A percentile compares a stretch with the other conserved stretches of the same genome.
phyloP scores from a whole-genome alignment of 1,140 invertebrate species.

The Ostrea denselamellosa region DNA sequence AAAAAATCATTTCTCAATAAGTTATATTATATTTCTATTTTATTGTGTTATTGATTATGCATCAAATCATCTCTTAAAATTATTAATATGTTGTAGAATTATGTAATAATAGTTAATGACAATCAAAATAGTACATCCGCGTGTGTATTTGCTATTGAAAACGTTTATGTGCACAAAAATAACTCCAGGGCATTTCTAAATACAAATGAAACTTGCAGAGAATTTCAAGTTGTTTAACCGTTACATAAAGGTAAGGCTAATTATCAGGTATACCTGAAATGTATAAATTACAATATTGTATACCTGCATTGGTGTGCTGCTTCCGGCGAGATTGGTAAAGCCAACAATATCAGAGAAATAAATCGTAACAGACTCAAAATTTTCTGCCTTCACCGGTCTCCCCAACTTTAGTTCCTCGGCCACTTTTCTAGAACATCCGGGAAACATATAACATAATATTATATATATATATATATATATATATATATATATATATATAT shows the following conservation, averaged over 20 bases:
- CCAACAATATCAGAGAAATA: conserved; percentile 92
- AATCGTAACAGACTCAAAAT: conserved; percentile 69
- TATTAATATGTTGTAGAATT: background rate
- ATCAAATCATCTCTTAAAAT: background rate
- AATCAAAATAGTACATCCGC: no score
- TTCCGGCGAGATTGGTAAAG: conserved; percentile 87
- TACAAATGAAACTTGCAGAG: no score
- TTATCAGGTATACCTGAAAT: no score
- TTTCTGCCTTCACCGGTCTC: conserved; percentile 66
- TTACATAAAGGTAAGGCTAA: no score
- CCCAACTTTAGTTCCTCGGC: conserved; percentile 72
- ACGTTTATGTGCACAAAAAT: no score
- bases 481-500: no score
- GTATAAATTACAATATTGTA: background rate
- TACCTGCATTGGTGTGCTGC: conserved; percentile 91
- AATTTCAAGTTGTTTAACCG: no score
- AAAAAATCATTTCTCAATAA: background rate
- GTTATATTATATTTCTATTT: background rate
- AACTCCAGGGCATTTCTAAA: no score
- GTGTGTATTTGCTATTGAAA: no score
- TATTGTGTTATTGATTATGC: background rate
- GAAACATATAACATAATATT: no score
- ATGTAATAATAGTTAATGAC: no score
- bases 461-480: no score
- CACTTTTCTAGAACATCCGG: conserved; percentile 81